These are phyloP conservation scores for Tenebrio molitor DNA, from an alignment of 1,140 invertebrate species.

Conservation along the genomic window DNA sequence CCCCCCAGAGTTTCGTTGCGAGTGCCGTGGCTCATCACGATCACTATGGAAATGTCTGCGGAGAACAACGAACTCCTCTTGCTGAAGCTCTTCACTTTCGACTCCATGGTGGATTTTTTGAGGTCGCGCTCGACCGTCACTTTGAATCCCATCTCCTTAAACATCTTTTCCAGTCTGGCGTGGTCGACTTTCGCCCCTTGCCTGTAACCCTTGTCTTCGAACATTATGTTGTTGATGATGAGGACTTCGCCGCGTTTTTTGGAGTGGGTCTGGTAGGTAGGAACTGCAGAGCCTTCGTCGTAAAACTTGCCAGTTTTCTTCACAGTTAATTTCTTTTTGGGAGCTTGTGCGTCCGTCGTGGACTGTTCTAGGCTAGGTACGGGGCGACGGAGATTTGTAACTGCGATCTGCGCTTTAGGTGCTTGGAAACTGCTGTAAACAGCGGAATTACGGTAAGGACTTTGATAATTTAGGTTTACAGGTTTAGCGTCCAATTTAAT, in stretches of 20 bases:
- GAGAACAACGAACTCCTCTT: conserved; percentile 37
- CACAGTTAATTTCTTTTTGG: conserved; percentile 1
- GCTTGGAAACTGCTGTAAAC: neutral
- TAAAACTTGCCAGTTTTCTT: conserved; percentile 21
- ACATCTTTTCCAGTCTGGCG: conserved; percentile 68
- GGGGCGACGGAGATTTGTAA: neutral
- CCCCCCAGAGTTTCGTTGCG: conserved; percentile 52
- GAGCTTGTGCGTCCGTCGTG: neutral
- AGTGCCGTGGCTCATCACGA: conserved; percentile 73
- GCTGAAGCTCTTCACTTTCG: conserved; percentile 47
- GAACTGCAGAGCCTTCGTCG: neutral
- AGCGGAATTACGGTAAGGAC: conserved; percentile 7
- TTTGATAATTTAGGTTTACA: conserved; percentile 17
- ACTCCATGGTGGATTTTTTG: conserved; percentile 45
- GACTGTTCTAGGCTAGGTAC: neutral
- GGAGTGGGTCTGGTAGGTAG: conserved; percentile 68
- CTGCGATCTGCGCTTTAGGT: neutral
- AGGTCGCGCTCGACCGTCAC: conserved; percentile 60
- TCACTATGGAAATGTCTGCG: conserved; percentile 71
- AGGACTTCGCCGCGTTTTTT: conserved; percentile 71
- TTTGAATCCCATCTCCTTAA: conserved; percentile 70
- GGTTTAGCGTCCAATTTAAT: conserved; percentile 4
- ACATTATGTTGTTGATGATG: conserved; percentile 72
- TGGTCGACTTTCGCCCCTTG: conserved; percentile 69
- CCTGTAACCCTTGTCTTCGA: conserved; percentile 62